These are phyloP conservation scores for Melanophora roralis DNA, from an alignment of 2,888 invertebrate species.

Conservation along the genomic window DNA sequence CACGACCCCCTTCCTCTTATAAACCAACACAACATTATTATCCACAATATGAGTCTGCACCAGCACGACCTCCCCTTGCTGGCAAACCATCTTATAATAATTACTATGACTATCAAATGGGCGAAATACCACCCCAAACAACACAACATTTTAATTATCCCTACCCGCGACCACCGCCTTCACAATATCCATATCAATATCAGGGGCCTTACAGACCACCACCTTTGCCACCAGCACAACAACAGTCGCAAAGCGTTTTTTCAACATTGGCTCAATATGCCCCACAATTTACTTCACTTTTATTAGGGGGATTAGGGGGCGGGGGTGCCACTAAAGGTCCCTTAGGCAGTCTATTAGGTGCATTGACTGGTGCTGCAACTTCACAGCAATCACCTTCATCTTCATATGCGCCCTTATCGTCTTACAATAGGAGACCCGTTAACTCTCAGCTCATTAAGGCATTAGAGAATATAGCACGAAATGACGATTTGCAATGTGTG, in stretches of 20 bases:
- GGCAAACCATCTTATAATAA: constrained; percentile 61
- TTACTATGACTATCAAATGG: constrained; percentile 73
- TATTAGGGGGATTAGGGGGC: constrained; percentile 66
- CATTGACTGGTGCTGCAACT: constrained; percentile 66
- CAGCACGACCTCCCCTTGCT: constrained; percentile 7
- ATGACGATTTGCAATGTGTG: constrained; percentile 89
- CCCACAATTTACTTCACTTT: constrained; percentile 75
- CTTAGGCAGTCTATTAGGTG: constrained; percentile 73
- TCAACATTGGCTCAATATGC: constrained; percentile 74
- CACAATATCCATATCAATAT: constrained; percentile 53
- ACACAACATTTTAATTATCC: constrained; percentile 66
- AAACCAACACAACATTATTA: constrained; percentile 25
- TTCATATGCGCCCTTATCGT: constrained; percentile 31
- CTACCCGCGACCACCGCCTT: constrained; percentile 51
- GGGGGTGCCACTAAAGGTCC: constrained; percentile 63
- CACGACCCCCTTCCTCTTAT: constrained; percentile 56
- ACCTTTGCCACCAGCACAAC: background rate
- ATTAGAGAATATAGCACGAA: constrained; percentile 81
- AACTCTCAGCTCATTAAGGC: constrained; percentile 77
- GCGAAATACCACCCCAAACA: constrained; percentile 69
- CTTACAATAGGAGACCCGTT: constrained; percentile 66
- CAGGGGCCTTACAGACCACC: constrained; percentile 64
- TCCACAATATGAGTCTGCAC: constrained; percentile 35
- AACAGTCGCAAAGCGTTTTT: constrained; percentile 64
- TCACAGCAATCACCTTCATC: constrained; percentile 37